Evolutionary conservation across 2,797 vertebrate genomes (phyloP).

Genomic region (Scleropages formosus): DNA sequence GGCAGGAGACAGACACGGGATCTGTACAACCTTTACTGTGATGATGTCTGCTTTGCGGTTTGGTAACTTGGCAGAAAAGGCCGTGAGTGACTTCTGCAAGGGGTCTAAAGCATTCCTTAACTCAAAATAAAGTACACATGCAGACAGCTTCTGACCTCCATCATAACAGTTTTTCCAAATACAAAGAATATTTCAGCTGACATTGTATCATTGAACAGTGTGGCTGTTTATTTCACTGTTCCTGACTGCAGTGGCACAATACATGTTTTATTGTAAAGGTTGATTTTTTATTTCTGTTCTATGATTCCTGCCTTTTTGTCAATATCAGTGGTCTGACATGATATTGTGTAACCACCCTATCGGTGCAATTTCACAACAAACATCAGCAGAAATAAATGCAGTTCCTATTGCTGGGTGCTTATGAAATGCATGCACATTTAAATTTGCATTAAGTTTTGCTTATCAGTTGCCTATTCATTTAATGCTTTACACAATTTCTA

Average conservation of each 20-base stretch:
- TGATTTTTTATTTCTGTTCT: constrained; percentile 6
- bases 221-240: constrained; percentile 6
- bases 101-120: background rate
- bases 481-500: too few relatives aligned
- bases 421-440: background rate
- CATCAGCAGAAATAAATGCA: background rate
- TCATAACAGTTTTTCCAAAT: background rate
- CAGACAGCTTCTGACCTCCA: background rate
- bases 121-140: too few relatives aligned
- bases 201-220: background rate
- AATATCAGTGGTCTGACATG: background rate
- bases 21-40: background rate
- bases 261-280: background rate
- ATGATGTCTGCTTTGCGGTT: background rate
- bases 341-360: background rate
- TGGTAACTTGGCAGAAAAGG: background rate
- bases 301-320: background rate
- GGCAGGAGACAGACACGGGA: background rate
- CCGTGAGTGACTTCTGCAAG: background rate
- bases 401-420: background rate
- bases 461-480: too few relatives aligned
- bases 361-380: background rate
- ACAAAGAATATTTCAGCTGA: background rate
- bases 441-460: background rate
- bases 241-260: background rate